Evolutionary conservation across 2,797 vertebrate genomes (phyloP).

Genomic region (Choloepus didactylus): DNA sequence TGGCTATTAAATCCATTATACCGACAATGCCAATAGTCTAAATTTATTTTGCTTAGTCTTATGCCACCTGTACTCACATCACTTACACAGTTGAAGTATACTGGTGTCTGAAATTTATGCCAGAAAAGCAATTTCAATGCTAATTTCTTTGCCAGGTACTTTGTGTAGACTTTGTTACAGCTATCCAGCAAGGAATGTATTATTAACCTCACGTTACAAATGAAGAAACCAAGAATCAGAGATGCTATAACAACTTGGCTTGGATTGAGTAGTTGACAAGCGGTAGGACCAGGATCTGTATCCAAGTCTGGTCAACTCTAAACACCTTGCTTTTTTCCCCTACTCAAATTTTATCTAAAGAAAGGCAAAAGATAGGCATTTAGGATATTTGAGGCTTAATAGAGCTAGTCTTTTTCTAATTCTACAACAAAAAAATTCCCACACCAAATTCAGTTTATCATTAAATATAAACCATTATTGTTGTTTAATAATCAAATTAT

Average conservation of each 20-base stretch:
- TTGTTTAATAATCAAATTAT: slow-evolving; percentile 74
- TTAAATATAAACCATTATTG: slow-evolving; percentile 20
- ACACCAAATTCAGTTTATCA: background rate
- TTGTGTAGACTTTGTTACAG: background rate
- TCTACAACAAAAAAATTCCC: background rate
- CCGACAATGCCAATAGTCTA: background rate
- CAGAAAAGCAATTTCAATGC: background rate
- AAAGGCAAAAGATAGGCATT: background rate
- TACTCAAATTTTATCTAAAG: background rate
- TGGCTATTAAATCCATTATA: background rate
- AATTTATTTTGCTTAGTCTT: background rate
- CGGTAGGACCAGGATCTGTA: background rate
- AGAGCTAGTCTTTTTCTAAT: background rate
- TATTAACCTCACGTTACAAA: background rate
- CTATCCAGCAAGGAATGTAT: background rate
- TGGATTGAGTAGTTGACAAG: background rate
- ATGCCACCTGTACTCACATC: background rate
- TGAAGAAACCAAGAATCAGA: background rate
- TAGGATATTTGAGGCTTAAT: background rate
- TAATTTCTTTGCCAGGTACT: background rate
- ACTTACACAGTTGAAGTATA: background rate
- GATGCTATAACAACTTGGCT: background rate
- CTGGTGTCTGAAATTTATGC: background rate
- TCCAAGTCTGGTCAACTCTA: background rate
- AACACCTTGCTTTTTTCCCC: background rate